phyloP scores from a whole-genome alignment of 1,140 invertebrate species.

The Drosophila azteca region DNA sequence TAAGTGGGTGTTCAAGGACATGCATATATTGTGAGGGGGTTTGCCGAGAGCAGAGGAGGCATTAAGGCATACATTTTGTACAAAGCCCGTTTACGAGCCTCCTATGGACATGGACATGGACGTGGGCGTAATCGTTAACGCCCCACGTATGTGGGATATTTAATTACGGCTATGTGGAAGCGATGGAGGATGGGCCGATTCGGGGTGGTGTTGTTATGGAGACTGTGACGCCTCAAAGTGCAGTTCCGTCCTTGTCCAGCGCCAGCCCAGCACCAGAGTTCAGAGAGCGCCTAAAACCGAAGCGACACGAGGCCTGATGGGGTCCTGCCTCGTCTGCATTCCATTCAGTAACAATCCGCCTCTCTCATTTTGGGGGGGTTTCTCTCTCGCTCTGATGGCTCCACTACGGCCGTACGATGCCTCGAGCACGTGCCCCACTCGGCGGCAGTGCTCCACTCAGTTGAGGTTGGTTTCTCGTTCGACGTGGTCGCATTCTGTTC shows the following conservation, averaged over 20 bases:
- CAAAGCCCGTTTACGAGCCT: not conserved
- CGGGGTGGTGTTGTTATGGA: slow-evolving; percentile 4
- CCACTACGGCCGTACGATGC: slow-evolving; percentile 21
- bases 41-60: slow-evolving; percentile 34
- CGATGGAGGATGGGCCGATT: not conserved
- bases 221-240: slow-evolving; percentile 22
- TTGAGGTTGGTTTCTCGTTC: slow-evolving; percentile 70
- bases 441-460: slow-evolving; percentile 49
- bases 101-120: slow-evolving; percentile 1
- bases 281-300: slow-evolving; percentile 13
- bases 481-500: slow-evolving; percentile 61
- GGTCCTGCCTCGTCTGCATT: slow-evolving; percentile 25
- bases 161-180: slow-evolving; percentile 26
- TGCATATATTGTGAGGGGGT: slow-evolving; percentile 32
- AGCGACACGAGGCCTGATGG: slow-evolving; percentile 6
- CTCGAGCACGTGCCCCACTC: slow-evolving; percentile 38
- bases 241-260: slow-evolving; percentile 57
- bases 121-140: slow-evolving; percentile 16
- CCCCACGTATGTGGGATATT: slow-evolving; percentile 58
- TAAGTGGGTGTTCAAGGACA: slow-evolving; percentile 61
- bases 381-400: slow-evolving; percentile 11
- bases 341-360: slow-evolving; percentile 21
- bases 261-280: slow-evolving; percentile 31
- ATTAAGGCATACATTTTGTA: slow-evolving; percentile 57
- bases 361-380: not conserved